Evolutionary conservation across 2,888 invertebrate genomes (phyloP).

Genomic region (Drosophila cognata): DNA sequence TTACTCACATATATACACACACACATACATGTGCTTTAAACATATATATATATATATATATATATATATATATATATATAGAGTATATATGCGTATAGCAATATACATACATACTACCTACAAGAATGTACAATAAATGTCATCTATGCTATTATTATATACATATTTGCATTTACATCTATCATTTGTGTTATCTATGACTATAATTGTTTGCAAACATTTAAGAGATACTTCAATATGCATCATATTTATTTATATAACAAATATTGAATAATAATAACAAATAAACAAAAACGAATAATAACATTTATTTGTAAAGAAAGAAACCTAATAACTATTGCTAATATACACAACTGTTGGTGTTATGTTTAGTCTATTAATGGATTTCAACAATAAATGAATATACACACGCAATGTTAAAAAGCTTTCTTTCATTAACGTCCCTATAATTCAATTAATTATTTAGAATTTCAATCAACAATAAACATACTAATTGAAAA

Average conservation of each 20-base stretch:
- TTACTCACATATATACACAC: conserved; percentile 7
- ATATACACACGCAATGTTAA: conserved; percentile 56
- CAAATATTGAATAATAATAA: conserved; percentile 32
- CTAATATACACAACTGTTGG: conserved; percentile 83
- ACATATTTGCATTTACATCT: conserved; percentile 52
- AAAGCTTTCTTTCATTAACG: not conserved
- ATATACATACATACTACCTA: conserved; percentile 46
- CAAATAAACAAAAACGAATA: conserved; percentile 15
- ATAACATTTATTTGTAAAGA: conserved; percentile 45
- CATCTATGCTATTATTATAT: conserved; percentile 50
- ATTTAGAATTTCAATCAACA: not conserved
- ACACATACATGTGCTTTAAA: conserved; percentile 19
- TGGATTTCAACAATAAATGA: conserved; percentile 77
- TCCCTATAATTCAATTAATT: not conserved
- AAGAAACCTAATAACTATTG: conserved; percentile 64
- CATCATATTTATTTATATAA: conserved; percentile 69
- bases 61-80: conserved; percentile 37
- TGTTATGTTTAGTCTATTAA: conserved; percentile 82
- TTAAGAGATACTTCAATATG: conserved; percentile 49
- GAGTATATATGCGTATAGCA: conserved; percentile 23
- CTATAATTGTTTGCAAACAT: conserved; percentile 78
- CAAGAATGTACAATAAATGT: conserved; percentile 55
- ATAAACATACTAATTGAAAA: not conserved
- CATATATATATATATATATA: conserved; percentile 37
- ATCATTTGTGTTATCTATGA: conserved; percentile 79